A percentile compares a stretch with the other conserved stretches of the same genome.
Conservation (phyloP, 2,797 vertebrate genomes). For the Fistularia tabacaria region DNA sequence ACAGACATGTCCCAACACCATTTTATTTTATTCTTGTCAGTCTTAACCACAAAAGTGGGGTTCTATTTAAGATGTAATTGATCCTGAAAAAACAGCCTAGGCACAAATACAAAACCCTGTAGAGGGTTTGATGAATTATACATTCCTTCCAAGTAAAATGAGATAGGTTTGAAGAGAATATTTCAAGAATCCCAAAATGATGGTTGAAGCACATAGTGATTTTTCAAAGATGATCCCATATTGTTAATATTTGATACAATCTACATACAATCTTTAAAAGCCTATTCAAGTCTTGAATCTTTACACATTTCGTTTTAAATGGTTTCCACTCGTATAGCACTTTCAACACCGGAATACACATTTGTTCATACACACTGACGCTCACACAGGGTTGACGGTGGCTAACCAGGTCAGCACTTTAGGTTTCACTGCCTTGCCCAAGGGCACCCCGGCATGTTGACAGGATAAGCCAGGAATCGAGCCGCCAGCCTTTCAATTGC, state of each 20-base stretch:
- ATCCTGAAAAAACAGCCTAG: slow-evolving; percentile 26
- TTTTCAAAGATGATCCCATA: background rate
- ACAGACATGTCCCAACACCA: slow-evolving; percentile 16
- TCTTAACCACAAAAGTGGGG: slow-evolving; percentile 38
- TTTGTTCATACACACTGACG: too few species aligned
- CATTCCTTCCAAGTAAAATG: slow-evolving; percentile 14
- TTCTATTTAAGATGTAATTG: slow-evolving; percentile 46
- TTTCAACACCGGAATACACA: too few species aligned
- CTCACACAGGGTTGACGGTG: too few species aligned
- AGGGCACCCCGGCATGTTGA: too few species aligned
- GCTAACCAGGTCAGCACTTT: too few species aligned
- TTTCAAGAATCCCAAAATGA: background rate
- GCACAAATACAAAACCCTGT: slow-evolving; percentile 20
- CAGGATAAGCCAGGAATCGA: too few species aligned
- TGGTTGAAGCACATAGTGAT: background rate
- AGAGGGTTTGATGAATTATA: slow-evolving; percentile 20
- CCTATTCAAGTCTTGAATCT: background rate
- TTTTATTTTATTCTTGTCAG: slow-evolving; percentile 32
- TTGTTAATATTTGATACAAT: background rate
- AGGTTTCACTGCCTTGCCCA: too few species aligned
- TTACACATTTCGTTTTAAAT: too few species aligned
- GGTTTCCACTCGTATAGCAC: too few species aligned
- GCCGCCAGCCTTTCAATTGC: too few species aligned
- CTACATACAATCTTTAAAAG: slow-evolving; percentile 1
- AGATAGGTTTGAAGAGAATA: slow-evolving; percentile 5